phyloP scores from a whole-genome alignment of 2,888 invertebrate genomes.

The Mythimna vitellina region DNA sequence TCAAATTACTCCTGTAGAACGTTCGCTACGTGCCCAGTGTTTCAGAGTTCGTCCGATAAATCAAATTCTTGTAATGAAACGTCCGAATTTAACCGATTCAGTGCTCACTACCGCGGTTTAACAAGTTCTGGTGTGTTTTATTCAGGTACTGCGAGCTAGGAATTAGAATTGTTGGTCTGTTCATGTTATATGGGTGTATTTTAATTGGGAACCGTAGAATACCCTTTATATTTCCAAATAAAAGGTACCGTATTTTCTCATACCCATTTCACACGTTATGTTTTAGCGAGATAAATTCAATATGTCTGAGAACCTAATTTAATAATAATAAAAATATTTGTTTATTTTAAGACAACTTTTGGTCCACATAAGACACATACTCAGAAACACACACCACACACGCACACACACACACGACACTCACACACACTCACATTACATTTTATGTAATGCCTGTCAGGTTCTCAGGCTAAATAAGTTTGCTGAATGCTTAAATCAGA shows the following conservation, averaged over 20 bases:
- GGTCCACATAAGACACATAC: no score
- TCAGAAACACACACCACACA: no score
- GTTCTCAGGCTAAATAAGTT: no score
- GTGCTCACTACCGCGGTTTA: constrained; percentile 68
- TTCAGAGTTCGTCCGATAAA: constrained; percentile 80
- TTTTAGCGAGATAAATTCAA: no score
- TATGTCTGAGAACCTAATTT: no score
- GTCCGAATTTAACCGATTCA: constrained; percentile 77
- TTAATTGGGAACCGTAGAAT: not conserved
- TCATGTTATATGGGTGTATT: not conserved
- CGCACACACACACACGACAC: no score
- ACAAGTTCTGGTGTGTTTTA: constrained; percentile 68
- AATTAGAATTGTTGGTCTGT: constrained; percentile 55
- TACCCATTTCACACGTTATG: not conserved
- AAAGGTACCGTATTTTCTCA: not conserved
- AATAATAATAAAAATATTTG: no score
- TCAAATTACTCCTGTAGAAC: constrained; percentile 64
- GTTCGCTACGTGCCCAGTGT: constrained; percentile 74
- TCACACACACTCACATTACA: no score
- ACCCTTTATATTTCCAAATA: not conserved
- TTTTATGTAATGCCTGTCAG: no score
- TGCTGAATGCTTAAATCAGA: no score
- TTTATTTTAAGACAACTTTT: no score
- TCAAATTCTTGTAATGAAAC: constrained; percentile 88
- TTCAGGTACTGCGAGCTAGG: constrained; percentile 37